These are phyloP conservation scores for Neotragus moschatus DNA, from an alignment of 2,113 vertebrate genomes.

Conservation along the genomic window DNA sequence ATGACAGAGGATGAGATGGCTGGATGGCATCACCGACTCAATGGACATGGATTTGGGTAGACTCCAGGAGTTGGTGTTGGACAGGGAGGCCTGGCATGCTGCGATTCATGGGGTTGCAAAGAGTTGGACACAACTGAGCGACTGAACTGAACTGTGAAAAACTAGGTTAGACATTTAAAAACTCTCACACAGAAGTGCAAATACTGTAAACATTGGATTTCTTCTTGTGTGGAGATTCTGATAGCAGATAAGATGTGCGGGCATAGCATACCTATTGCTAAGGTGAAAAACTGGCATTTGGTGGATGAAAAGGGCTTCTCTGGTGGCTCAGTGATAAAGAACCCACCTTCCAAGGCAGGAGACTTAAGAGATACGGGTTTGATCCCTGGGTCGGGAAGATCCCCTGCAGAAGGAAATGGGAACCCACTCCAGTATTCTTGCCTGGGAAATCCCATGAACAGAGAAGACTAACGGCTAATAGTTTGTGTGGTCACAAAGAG, in stretches of 20 bases:
- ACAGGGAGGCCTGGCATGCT: too few relatives aligned
- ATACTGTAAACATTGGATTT: neutral
- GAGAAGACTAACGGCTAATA: neutral
- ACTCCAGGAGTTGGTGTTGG: too few relatives aligned
- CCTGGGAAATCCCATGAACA: neutral
- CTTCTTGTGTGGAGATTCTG: neutral
- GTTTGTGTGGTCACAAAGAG: neutral
- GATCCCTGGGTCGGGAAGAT: neutral
- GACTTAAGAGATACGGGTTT: neutral
- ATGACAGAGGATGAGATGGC: too few relatives aligned
- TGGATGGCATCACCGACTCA: too few relatives aligned
- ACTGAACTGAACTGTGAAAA: neutral
- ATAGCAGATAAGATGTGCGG: neutral
- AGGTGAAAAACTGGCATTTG: neutral
- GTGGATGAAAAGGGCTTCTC: neutral
- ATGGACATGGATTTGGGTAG: too few relatives aligned
- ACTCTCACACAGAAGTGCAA: neutral
- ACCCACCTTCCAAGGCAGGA: neutral
- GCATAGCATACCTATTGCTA: neutral
- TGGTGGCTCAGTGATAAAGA: neutral
- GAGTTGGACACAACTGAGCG: fast-evolving
- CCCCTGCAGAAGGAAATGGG: neutral
- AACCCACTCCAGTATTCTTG: neutral
- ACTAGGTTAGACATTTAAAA: neutral
- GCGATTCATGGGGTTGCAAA: too few relatives aligned